Percentiles rank a stretch among this genome's conserved stretches.
Evolutionary conservation across 2,888 invertebrate species (phyloP).

Genomic region (Clistopyga incitator): DNA sequence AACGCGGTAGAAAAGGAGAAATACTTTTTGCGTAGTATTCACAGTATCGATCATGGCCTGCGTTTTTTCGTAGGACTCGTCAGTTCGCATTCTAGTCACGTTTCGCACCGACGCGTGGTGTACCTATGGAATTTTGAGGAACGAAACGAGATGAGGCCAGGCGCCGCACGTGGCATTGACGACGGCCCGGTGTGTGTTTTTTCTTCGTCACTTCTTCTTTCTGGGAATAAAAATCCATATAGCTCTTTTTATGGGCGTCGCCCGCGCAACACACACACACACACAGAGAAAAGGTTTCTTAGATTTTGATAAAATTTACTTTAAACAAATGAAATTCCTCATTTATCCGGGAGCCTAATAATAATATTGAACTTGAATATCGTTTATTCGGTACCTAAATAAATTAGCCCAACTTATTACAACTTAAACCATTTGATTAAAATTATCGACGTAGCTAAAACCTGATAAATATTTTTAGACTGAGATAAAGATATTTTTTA

Average conservation of each 20-base stretch:
- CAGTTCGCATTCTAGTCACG: conserved; percentile 58
- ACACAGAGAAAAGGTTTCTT: too few relatives aligned
- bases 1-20: not conserved
- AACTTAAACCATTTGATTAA: too few relatives aligned
- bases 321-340: too few relatives aligned
- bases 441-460: too few relatives aligned
- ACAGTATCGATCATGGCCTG: conserved; percentile 51
- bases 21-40: conserved; percentile 16
- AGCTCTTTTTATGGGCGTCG: conserved; percentile 53
- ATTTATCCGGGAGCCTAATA: too few relatives aligned
- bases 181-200: not conserved
- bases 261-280: too few relatives aligned
- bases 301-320: too few relatives aligned
- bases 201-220: conserved; percentile 1
- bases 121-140: conserved; percentile 60
- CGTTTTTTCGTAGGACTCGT: conserved; percentile 11
- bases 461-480: too few relatives aligned
- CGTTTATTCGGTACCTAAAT: too few relatives aligned
- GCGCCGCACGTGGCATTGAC: conserved; percentile 5
- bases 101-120: conserved; percentile 31
- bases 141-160: conserved; percentile 25
- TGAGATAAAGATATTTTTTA: too few relatives aligned
- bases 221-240: conserved; percentile 63
- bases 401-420: too few relatives aligned
- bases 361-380: too few relatives aligned